Conservation (phyloP, 1,140 invertebrate genomes). For the Drosophila paulistorum region DNA sequence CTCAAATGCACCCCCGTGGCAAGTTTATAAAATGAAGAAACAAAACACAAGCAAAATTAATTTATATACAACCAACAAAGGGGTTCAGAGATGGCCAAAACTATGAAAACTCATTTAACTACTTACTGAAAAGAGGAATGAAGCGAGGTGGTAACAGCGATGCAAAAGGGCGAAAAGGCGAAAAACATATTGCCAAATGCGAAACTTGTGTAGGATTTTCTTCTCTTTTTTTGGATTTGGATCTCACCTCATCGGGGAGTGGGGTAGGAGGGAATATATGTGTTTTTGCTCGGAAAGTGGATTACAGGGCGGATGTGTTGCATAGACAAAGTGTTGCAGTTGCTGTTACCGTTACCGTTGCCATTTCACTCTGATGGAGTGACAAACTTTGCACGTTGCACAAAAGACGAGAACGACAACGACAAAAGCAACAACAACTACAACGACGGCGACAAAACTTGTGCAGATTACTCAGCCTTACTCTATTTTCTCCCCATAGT, state of each 20-base stretch:
- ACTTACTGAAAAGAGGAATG: slow-evolving; percentile 42
- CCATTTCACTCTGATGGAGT: slow-evolving; percentile 70
- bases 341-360: slow-evolving; percentile 32
- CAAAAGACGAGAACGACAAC: slow-evolving; percentile 48
- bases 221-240: slow-evolving; percentile 1
- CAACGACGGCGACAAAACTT: slow-evolving; percentile 52
- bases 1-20: slow-evolving; percentile 51
- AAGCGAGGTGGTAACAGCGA: background rate
- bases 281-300: slow-evolving; percentile 31
- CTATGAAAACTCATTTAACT: slow-evolving; percentile 80
- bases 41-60: slow-evolving; percentile 40
- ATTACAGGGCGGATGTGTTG: slow-evolving; percentile 56
- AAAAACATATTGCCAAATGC: slow-evolving; percentile 72
- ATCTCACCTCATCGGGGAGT: slow-evolving; percentile 32
- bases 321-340: slow-evolving; percentile 53
- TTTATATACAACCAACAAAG: slow-evolving; percentile 37
- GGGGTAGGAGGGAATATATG: slow-evolving; percentile 13
- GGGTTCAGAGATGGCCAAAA: slow-evolving; percentile 47
- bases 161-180: slow-evolving; percentile 39
- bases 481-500: slow-evolving; percentile 3
- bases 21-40: slow-evolving; percentile 45
- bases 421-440: background rate
- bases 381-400: slow-evolving; percentile 76
- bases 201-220: slow-evolving; percentile 75
- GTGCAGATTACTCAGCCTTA: slow-evolving; percentile 59